phyloP scores from a whole-genome alignment of 2,888 invertebrate species.

The Caenorhabditis sp. region DNA sequence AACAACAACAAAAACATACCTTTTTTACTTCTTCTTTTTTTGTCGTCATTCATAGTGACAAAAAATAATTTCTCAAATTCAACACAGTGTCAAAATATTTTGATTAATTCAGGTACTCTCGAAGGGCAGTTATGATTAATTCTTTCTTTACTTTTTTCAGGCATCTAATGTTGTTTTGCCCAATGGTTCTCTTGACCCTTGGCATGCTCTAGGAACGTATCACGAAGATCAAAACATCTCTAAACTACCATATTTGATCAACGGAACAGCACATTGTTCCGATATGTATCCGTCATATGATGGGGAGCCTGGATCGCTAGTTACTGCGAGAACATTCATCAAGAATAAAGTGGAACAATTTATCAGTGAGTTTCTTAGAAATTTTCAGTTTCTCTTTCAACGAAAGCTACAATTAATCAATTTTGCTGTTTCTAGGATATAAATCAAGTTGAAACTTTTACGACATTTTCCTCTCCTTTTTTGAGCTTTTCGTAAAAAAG shows the following conservation, averaged over 20 bases:
- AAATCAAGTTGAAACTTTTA: neutral
- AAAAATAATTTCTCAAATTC: no score
- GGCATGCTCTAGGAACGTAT: slow-evolving; percentile 60
- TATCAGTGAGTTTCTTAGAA: slow-evolving; percentile 19
- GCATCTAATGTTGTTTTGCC: slow-evolving; percentile 61
- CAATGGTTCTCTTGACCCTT: slow-evolving; percentile 64
- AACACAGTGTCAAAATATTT: no score
- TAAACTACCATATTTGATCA: slow-evolving; percentile 40
- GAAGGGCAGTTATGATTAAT: no score
- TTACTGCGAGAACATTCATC: slow-evolving; percentile 48
- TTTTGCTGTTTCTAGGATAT: neutral
- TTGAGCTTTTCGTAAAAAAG: no score
- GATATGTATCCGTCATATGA: slow-evolving; percentile 64
- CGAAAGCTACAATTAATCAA: neutral
- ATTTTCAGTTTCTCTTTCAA: neutral
- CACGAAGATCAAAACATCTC: slow-evolving; percentile 2
- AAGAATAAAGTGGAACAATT: slow-evolving; percentile 29
- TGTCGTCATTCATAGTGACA: no score
- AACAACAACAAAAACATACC: no score
- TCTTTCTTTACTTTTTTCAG: slow-evolving; percentile 8
- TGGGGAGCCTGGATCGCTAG: slow-evolving; percentile 53
- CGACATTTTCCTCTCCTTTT: no score
- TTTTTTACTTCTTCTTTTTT: no score
- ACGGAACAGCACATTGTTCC: slow-evolving; percentile 63
- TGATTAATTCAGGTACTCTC: no score